phyloP scores from a whole-genome alignment of 64 coral and sea anemone species.

The Pocillopora verrucosa region DNA sequence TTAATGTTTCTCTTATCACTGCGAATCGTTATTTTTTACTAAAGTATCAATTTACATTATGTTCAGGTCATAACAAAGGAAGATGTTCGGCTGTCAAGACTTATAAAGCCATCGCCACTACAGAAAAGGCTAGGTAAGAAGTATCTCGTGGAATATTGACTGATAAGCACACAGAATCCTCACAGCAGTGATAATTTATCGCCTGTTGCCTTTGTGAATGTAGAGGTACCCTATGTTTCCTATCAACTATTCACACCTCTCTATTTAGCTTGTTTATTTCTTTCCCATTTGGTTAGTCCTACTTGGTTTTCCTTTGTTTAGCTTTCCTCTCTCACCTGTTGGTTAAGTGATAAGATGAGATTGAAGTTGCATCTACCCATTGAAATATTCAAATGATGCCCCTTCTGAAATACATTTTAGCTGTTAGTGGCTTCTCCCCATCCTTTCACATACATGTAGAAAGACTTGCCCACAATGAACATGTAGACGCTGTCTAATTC shows the following conservation, averaged over 20 bases:
- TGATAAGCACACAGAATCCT: background rate
- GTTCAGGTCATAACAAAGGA: conserved; percentile 35
- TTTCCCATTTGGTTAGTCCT: too few relatives aligned
- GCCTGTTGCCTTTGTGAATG: too few relatives aligned
- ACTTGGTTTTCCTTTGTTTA: too few relatives aligned
- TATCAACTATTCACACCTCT: too few relatives aligned
- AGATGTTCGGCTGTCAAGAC: conserved; percentile 48
- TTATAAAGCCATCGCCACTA: conserved; percentile 45
- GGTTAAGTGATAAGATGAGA: too few relatives aligned
- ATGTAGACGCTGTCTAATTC: too few relatives aligned
- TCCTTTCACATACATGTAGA: background rate
- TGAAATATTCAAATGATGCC: too few relatives aligned
- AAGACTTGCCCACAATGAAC: too few relatives aligned
- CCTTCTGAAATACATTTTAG: background rate
- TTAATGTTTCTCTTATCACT: background rate
- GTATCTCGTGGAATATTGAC: background rate
- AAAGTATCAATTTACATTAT: background rate
- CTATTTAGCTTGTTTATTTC: too few relatives aligned
- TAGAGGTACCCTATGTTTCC: too few relatives aligned
- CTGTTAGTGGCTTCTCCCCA: background rate
- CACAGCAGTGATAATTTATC: background rate
- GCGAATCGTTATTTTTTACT: background rate
- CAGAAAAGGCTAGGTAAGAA: conserved; percentile 34
- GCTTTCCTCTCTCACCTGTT: too few relatives aligned
- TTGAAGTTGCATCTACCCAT: too few relatives aligned